Conservation (phyloP, 2,113 vertebrate genomes). For the Neomonachus schauinslandi region DNA sequence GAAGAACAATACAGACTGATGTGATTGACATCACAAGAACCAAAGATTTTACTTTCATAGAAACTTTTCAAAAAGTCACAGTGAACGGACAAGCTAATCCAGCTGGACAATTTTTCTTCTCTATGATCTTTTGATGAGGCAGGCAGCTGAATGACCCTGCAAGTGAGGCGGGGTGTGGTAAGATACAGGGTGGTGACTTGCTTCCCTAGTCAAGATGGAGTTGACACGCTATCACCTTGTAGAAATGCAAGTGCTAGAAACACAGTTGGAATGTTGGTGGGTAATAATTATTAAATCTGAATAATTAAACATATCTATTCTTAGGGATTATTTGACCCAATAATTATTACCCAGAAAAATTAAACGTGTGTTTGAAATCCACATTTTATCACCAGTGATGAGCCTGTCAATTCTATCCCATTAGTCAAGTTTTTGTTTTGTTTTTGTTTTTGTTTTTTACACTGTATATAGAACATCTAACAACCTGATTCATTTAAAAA, state of each 20-base stretch:
- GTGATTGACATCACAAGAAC: constrained; percentile 40
- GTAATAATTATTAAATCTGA: constrained; percentile 81
- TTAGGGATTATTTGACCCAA: constrained; percentile 77
- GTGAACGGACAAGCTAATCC: background rate
- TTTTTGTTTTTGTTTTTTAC: background rate
- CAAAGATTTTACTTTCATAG: constrained; percentile 15
- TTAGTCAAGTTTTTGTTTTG: background rate
- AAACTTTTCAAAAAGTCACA: constrained; percentile 22
- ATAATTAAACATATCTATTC: constrained; percentile 80
- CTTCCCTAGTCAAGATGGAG: background rate
- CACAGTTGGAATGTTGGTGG: constrained; percentile 73
- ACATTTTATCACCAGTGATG: constrained; percentile 56
- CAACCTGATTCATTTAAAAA: background rate
- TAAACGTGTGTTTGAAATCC: constrained; percentile 59
- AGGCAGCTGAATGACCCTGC: background rate
- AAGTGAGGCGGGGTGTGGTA: background rate
- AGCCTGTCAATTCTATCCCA: constrained; percentile 59
- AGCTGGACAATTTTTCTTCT: background rate
- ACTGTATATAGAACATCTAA: background rate
- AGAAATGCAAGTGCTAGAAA: constrained; percentile 55
- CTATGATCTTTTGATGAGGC: background rate
- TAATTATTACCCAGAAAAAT: constrained; percentile 80
- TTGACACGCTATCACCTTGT: constrained; percentile 10
- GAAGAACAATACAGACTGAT: constrained; percentile 33
- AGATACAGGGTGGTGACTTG: background rate